Conservation (phyloP, 2,797 vertebrate species). For the Acipenser ruthenus region DNA sequence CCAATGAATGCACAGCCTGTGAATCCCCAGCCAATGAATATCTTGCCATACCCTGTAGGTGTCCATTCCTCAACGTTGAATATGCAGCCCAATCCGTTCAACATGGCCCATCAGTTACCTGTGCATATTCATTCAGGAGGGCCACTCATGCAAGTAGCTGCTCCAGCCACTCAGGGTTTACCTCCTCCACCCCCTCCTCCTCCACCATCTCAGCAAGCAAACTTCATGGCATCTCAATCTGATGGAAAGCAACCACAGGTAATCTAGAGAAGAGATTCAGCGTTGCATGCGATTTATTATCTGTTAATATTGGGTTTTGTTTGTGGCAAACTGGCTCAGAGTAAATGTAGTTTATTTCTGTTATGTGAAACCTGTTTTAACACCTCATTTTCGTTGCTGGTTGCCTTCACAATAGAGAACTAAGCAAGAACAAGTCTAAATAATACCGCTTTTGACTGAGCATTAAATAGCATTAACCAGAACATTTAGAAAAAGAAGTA, state of each 20-base stretch:
- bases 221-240: slow-evolving; percentile 62
- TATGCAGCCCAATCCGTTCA: slow-evolving; percentile 71
- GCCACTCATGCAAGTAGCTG: slow-evolving; percentile 79
- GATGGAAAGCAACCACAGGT: slow-evolving; percentile 80
- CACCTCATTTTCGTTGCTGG: no score
- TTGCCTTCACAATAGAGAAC: no score
- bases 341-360: no score
- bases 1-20: slow-evolving; percentile 50
- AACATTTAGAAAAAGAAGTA: no score
- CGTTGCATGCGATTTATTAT: not conserved
- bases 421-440: no score
- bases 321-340: no score
- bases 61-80: slow-evolving; percentile 68
- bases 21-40: slow-evolving; percentile 43
- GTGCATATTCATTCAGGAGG: slow-evolving; percentile 76
- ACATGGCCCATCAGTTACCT: slow-evolving; percentile 72
- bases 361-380: no score
- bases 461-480: no score
- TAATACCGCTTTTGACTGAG: no score
- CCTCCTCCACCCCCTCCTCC: slow-evolving; percentile 90
- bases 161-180: slow-evolving; percentile 75
- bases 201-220: slow-evolving; percentile 82
- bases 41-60: slow-evolving; percentile 70
- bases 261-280: slow-evolving; percentile 18
- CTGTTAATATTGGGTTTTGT: not conserved